Evolutionary conservation across 2,113 vertebrate species (phyloP), one percentile per base, ranked within the genome.

Genomic region (Rhea pennata): DNA sequence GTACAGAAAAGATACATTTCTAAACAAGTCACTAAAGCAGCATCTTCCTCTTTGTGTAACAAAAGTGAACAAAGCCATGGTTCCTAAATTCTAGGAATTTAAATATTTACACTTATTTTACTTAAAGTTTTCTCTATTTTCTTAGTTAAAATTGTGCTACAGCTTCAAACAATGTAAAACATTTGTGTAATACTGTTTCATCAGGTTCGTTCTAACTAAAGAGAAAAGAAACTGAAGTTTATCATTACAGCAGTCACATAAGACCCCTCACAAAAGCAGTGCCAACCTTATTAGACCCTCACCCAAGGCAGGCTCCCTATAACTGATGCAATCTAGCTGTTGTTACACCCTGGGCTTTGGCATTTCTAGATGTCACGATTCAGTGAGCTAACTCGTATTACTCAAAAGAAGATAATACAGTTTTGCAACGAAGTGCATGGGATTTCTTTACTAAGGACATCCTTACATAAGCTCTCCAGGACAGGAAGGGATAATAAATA

Each of bases 251-350:
- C 8, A 51, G 27, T 7, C 15, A 2, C 2, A 62, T n/a, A 53
- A 0, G 0, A 29, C 8, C 15, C 66, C 26, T 74, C 3, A 0
- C 22, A 42, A 3, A 14, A 15, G 66, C 59, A 16, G 15, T 0
- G 11, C 26, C 82, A 87, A 54, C 51, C 51, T 16, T 8, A 15
- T 0, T 33, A 54, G 75, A 42, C 48, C 54, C 44, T 19, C 66
- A 20, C 51, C 26, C 56, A 12, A 16, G 58, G 23, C 46, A 79
- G 66, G 67, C 21, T 78, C 46, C 51, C 64, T 36, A 39, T 59
- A 7, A 66, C n/a, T 5, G 15, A 66, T 3, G 24, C 33, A 16
- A 62, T 33, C 87, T 8, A 12, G 66, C 70, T 40, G 44, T 42
- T 4, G 11, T 65, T 42, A 39, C 3, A 56, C 26, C 59, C 33